Evolutionary conservation across 2,888 invertebrate genomes (phyloP).

Genomic region (Drosophila birchii): DNA sequence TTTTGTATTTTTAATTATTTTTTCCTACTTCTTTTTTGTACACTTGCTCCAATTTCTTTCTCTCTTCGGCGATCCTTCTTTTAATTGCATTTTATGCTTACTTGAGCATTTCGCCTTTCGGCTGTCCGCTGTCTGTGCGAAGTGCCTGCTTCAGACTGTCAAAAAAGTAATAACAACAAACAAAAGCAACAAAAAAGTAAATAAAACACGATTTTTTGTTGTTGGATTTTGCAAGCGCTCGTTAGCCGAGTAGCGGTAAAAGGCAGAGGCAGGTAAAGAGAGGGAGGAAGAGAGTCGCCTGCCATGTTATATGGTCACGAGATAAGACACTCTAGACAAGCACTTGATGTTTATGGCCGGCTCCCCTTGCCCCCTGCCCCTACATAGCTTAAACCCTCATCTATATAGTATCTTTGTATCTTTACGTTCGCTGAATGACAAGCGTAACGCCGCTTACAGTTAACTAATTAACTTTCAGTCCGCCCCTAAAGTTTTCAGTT

Average conservation of each 20-base stretch:
- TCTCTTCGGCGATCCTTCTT: constrained; percentile 12
- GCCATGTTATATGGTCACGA: constrained; percentile 62
- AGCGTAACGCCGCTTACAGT: constrained; percentile 41
- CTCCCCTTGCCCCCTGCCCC: not conserved
- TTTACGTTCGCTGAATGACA: constrained; percentile 48
- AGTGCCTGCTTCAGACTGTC: constrained; percentile 36
- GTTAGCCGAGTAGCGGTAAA: constrained; percentile 63
- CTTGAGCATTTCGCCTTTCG: constrained; percentile 40
- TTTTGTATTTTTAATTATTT: too few relatives aligned
- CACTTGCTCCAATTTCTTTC: constrained; percentile 56
- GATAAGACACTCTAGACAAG: constrained; percentile 70
- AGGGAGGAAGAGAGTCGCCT: constrained; percentile 26
- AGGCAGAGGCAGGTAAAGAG: not conserved
- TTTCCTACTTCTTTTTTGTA: not conserved
- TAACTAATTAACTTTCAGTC: constrained; percentile 26
- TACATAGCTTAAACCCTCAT: not conserved
- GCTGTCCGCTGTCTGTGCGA: constrained; percentile 14
- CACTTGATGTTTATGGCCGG: constrained; percentile 64
- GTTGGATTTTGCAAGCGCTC: constrained; percentile 46
- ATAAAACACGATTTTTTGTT: constrained; percentile 5
- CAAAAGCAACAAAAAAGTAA: constrained; percentile 1
- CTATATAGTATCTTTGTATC: constrained; percentile 6
- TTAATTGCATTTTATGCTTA: constrained; percentile 44
- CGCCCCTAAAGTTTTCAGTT: constrained; percentile 9
- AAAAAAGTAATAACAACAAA: constrained; percentile 3